phyloP scores from a whole-genome alignment of 2,113 vertebrate species.

The Pseudopodoces humilis region DNA sequence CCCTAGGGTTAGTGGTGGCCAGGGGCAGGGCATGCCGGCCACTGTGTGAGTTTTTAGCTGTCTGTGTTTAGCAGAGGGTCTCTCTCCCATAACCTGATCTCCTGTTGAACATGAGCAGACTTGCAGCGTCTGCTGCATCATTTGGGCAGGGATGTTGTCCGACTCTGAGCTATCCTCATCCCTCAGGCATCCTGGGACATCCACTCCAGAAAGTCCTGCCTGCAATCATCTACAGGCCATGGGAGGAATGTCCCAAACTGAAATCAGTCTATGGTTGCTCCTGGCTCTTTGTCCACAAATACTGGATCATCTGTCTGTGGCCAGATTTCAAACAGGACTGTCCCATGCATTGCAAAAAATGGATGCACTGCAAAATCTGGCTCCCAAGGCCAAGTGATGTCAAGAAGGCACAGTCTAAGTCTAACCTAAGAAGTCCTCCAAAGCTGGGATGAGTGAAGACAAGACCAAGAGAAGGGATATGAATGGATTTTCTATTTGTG shows the following conservation, averaged over 20 bases:
- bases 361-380: not conserved
- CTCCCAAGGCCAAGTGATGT: not conserved
- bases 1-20: not conserved
- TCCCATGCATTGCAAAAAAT: not conserved
- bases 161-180: not conserved
- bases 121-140: not conserved
- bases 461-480: not conserved
- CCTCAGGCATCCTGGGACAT: not conserved
- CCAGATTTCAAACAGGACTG: not conserved
- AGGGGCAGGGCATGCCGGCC: not conserved
- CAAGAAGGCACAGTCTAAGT: not conserved
- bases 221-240: not conserved
- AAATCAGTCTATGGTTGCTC: not conserved
- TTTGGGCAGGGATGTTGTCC: not conserved
- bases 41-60: not conserved
- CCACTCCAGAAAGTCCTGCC: not conserved
- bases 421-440: not conserved
- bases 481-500: not conserved
- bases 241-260: not conserved
- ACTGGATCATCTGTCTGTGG: accelerated
- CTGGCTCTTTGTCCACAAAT: not conserved
- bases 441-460: not conserved
- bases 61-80: not conserved
- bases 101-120: accelerated
- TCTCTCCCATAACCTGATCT: not conserved